These are phyloP conservation scores for Torymus auratus DNA, from an alignment of 2,888 invertebrate species.

Conservation along the genomic window DNA sequence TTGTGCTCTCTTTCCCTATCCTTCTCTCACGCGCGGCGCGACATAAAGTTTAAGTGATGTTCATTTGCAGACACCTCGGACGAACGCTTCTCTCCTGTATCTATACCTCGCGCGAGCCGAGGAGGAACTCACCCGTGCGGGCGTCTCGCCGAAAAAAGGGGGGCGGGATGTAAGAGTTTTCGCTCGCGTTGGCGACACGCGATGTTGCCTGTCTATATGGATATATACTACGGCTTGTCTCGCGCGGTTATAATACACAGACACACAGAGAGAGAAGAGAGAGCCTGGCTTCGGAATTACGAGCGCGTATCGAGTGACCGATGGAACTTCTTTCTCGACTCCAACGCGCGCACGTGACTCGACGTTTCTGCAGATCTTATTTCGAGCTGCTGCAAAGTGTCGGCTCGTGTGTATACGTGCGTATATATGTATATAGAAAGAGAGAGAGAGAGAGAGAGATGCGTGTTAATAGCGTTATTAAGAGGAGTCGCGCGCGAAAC, in stretches of 20 bases:
- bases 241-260: neutral
- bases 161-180: too few relatives aligned
- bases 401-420: too few relatives aligned
- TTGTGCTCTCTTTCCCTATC: neutral
- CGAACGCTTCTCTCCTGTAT: constrained; percentile 54
- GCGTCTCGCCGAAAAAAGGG: too few relatives aligned
- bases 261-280: too few relatives aligned
- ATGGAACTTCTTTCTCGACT: neutral
- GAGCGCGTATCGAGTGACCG: constrained; percentile 44
- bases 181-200: too few relatives aligned
- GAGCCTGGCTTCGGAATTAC: neutral
- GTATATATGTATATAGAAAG: too few relatives aligned
- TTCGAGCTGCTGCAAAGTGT: neutral
- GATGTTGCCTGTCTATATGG: too few relatives aligned
- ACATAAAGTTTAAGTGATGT: constrained; percentile 61
- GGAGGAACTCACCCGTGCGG: too few relatives aligned
- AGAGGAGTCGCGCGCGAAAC: constrained; percentile 22
- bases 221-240: constrained; percentile 25
- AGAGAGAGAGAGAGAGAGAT: too few relatives aligned
- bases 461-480: constrained; percentile 24
- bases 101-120: too few relatives aligned
- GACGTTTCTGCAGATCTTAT: constrained; percentile 35
- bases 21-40: constrained; percentile 23
- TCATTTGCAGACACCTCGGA: constrained; percentile 65
- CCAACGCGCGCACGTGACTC: constrained; percentile 7